Evolutionary conservation across 2,888 invertebrate species (phyloP).

Genomic region (Catocala fraxini): DNA sequence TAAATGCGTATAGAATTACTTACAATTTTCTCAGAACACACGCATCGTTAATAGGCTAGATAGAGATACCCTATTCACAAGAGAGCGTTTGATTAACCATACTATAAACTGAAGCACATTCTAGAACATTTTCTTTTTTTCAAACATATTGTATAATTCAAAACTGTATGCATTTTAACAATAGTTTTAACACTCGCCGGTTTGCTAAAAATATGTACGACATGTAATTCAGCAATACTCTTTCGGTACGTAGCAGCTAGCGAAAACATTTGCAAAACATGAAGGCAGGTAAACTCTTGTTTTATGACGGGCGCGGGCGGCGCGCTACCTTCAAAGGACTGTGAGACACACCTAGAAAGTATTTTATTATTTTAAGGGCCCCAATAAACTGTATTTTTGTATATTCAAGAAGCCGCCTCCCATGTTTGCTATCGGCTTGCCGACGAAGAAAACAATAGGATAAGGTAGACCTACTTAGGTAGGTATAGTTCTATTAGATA

Average conservation of each 20-base stretch:
- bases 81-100: too few species aligned
- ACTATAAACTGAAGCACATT: too few species aligned
- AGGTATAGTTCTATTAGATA: conserved; percentile 13
- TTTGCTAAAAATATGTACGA: conserved; percentile 1
- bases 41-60: too few species aligned
- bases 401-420: conserved; percentile 70
- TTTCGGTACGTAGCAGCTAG: conserved; percentile 1
- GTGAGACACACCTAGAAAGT: conserved; percentile 58
- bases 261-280: conserved; percentile 63
- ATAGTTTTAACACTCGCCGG: neutral
- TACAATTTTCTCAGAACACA: too few species aligned
- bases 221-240: conserved; percentile 1
- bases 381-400: conserved; percentile 70
- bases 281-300: conserved; percentile 63
- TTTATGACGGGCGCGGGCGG: conserved; percentile 54
- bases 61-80: too few species aligned
- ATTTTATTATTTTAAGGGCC: conserved; percentile 76
- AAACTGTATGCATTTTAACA: too few species aligned
- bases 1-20: too few species aligned
- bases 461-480: conserved; percentile 24
- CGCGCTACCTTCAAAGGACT: conserved; percentile 28
- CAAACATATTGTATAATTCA: too few species aligned
- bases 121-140: too few species aligned
- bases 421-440: conserved; percentile 53
- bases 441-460: conserved; percentile 38